Evolutionary conservation across 2,888 invertebrate species (phyloP), one percentile per base, ranked within the genome.

Genomic region (Nemotelus pantherinus): DNA sequence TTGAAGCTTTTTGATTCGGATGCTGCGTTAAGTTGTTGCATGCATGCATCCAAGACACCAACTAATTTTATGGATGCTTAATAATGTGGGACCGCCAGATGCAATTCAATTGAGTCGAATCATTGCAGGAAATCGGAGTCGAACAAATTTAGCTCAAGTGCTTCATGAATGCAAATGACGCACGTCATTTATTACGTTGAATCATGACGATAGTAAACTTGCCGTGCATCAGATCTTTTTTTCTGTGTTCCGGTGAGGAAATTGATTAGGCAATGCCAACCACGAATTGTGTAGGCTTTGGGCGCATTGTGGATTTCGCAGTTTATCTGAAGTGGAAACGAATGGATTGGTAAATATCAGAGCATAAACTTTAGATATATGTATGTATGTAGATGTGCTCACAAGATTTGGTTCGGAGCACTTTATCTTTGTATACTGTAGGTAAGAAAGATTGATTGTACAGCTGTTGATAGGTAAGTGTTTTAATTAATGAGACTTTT

Each of bases 161-260:
- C 55, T 70, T 68, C 41, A 43, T 70, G 4, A 43, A 70, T 70
- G 53, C 53, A 55, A 39, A 48, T 48, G n/a, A 67, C 10, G 50
- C 67, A 7, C 4, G 57, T 7, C 9, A 25, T 25, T 25, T 25
- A 25, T 25, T 3, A 57, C 10, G 57, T 25, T 57, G 25, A 57
- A 25, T 9, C 10, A 25, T 25, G 3, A 57, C 57, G 41, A 58
- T 58, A 4, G 25, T 1, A 58, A 58, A 58, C 25, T n/a, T 58
- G 58, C 3, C 39, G 41, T 70, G 70, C 70, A 70, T 47, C 41
- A 39, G 70, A 47, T 25, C 43, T 7, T 63, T 6, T 63, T 63
- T 70, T 41, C 43, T 68, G 68, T 47, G 70, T 70, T 70, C 70
- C 70, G 70, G 68, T 68, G n/a, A 68, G 53, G 43, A 55, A 6